Evolutionary conservation across 2,888 invertebrate species (phyloP), one percentile per base, ranked within the genome.

Genomic region (Drosophila robusta): DNA sequence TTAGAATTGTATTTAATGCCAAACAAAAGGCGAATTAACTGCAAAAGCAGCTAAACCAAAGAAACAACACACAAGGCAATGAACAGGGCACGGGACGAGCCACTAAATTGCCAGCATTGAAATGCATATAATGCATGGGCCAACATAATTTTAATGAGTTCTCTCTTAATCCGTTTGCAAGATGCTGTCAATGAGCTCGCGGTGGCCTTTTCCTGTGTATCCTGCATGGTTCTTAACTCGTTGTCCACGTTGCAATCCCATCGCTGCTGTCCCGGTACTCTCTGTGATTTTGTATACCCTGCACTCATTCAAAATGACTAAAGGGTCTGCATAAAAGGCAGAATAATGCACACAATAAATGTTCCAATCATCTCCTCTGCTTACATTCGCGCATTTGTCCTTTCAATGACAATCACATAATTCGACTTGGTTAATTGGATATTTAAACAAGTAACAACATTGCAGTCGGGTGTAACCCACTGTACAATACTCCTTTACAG

Each of bases 101-200:
- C 22, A 45, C 56, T 60, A 55, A 62, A 60, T 57, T 68, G 81
- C 66, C 78, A 51, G 73, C 87, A 87, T 82, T 78, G 78, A 87
- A 84, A 84, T 85, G 87, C 82, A 82, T 85, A 88, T 84, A 89
- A 87, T 88, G 79, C 80, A 85, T 80, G 89, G 88, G 70, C 88
- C 80, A 83, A 85, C 88, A 87, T 85, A 87, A 87, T 88, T 89
- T 89, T 89, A 89, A 89, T 89, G 89, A 89, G 90, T 89, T 89
- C 81, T 72, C 90, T 75, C 76, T 87, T 85, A 85, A 85, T 85
- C 85, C 82, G 80, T 82, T 85, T 82, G 84, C 77, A 87, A 87
- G 84, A 85, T 85, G 83, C 75, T 87, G 72, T 87, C 87, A 87
- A 87, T 77, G 84, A 80, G 79, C 75, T 71, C 66, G 72, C 66